Base-by-base conservation (phyloP, 2,113 vertebrate genomes). In the Uropsilus gracilis region DNA sequence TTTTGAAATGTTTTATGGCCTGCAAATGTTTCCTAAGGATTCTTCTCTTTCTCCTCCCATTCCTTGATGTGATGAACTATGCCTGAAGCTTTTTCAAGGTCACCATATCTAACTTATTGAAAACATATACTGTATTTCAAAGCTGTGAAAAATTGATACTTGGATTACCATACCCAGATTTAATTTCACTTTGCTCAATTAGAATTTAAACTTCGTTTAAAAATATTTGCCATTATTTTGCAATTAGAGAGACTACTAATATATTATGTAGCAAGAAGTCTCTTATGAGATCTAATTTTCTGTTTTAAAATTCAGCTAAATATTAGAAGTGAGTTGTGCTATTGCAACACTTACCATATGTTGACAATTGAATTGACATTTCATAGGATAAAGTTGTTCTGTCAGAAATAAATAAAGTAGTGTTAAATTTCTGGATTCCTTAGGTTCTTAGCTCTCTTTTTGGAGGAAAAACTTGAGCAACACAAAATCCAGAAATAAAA, bases 271-370 rank as follows among this genome's bases (percentile, higher is more conserved):
- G 97, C 86, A 94, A 37, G 32, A 82, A 94, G 71, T 95, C 11
- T 63, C 73, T 95, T 93, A 34, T 39, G 42, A 96, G 92, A 97
- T 97, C 92, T 83, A 94, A 39, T 32, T 78, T 97, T 97, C 95
- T 97, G 94, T 97, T 97, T 97, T 91, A 89, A 92, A 97, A 95
- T 66, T 87, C 91, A 96, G 73, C 93, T 94, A 88, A 95, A 46
- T 97, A 95, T 98, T 98, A 96, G 75, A 90, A 78, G 37, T 84
- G 80, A 84, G 66, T 95, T 97, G 72, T 95, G 24, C 59, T 97
- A 94, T 77, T 94, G 57, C 83, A 96, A 3, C 86, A 96, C 83
- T 98, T 97, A 78, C 71, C 89, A 91, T 96, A 85, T 94, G 72
- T 97, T 95, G 97, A 92, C 95, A 95, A 97, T 72, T 86, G 82